Evolutionary conservation across 2,797 vertebrate species (phyloP), one percentile per base, ranked within the genome.

Genomic region (Neosalanx taihuensis): DNA sequence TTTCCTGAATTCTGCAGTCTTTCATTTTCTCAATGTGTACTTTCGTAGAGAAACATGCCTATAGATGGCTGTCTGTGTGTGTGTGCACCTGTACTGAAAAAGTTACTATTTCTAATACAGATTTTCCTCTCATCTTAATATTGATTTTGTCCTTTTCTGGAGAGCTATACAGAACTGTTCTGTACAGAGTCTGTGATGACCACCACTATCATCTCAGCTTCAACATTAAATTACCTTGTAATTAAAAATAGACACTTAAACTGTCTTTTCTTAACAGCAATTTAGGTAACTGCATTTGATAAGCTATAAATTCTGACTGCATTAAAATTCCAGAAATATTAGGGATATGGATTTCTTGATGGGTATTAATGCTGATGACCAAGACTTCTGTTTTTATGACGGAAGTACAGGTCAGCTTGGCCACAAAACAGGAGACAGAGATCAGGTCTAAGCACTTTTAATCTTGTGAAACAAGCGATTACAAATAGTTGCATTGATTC

Each of bases 381-480:
- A 92, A 87, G 90, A 89, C 88, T 92, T 85, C 81, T 73, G 81
- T 90, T 93, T 94, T 94, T 91, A 95, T 80, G 94, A 91, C 83
- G 72, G 90, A 94, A 92, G 91, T 89, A 72, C 83, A 73, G 95
- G 96, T 96, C 96, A 95, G 79, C 92, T 92, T 93, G 93, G 94
- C 95, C 93, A 94, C 95, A 94, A 95, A 96, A 97, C 95, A 89
- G 87, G 88, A 92, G 94, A 91, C 89, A 91, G 92, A 93, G 96
- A 96, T 97, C 97, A 96, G 92, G 92, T 91, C 94, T 93, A 92
- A 95, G 94, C 94, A 94, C 95, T 96, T 98, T 98, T 96, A 96
- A 98, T 98, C 96, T 98, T 96, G 94, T 98, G 96, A 96, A 97
- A 99, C 96, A 99, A 98, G 95, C 94, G 96, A 98, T 99, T 98